These are phyloP conservation scores for Echeneis naucrates DNA, from an alignment of 2,797 vertebrate genomes.

Conservation along the genomic window DNA sequence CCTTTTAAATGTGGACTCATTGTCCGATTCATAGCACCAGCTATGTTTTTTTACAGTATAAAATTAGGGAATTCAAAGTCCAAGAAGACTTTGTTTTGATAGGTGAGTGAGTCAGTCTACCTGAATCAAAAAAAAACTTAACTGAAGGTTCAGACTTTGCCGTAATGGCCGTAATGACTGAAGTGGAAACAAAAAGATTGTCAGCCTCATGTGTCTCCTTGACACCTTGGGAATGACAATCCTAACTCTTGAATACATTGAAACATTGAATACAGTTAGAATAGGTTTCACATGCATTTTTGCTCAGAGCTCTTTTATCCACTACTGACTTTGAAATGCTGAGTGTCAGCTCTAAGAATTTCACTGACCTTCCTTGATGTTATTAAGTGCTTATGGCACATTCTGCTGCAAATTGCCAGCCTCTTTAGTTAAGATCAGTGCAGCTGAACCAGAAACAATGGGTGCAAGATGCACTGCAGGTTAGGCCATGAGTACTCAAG, in stretches of 20 bases:
- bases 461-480: constrained; percentile 52
- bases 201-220: not conserved
- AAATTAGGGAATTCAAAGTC: not conserved
- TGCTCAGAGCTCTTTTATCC: not conserved
- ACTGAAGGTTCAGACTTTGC: not conserved
- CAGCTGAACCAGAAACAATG: constrained; percentile 63
- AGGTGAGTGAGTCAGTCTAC: not conserved
- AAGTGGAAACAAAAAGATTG: not conserved
- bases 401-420: constrained; percentile 23
- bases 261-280: not conserved
- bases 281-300: not conserved
- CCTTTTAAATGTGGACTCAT: too few species aligned
- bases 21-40: too few species aligned
- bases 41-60: not conserved
- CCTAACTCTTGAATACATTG: too few species aligned
- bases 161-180: not conserved
- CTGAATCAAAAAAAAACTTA: constrained; percentile 1
- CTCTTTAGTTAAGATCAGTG: constrained; percentile 33
- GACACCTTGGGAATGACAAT: not conserved
- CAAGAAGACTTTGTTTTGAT: constrained; percentile 1
- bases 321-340: constrained; percentile 20
- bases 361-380: constrained; percentile 51
- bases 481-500: constrained; percentile 44
- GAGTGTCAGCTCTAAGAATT: constrained; percentile 33
- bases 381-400: constrained; percentile 46